Conservation (phyloP, 2,888 invertebrate genomes). For the Esperia sulphurella region DNA sequence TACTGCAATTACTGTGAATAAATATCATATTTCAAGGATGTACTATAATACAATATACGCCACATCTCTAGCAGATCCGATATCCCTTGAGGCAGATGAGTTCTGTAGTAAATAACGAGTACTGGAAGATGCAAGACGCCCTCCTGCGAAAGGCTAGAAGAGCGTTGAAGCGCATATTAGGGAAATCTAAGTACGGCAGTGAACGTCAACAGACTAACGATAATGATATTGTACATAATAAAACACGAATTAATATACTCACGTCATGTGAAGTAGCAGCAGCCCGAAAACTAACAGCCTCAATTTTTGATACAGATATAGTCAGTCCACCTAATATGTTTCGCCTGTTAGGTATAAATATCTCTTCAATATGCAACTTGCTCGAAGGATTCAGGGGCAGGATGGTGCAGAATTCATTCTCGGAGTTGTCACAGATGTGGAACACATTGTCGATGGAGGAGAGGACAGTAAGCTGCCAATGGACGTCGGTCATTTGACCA, state of each 20-base stretch:
- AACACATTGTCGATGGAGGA: constrained; percentile 41
- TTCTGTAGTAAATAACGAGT: too few species aligned
- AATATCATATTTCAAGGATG: too few species aligned
- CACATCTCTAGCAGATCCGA: too few species aligned
- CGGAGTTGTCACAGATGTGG: constrained; percentile 54
- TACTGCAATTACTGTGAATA: too few species aligned
- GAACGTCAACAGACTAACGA: too few species aligned
- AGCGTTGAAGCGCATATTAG: too few species aligned
- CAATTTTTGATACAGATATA: constrained; percentile 44
- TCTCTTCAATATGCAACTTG: constrained; percentile 57
- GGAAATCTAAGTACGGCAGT: too few species aligned
- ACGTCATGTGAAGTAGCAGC: constrained; percentile 52
- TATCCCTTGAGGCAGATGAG: too few species aligned
- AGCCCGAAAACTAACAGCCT: constrained; percentile 53
- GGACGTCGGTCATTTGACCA: constrained; percentile 27
- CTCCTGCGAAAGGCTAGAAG: too few species aligned
- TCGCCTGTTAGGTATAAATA: constrained; percentile 60
- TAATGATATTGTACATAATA: too few species aligned
- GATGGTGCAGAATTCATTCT: constrained; percentile 36
- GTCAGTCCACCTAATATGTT: constrained; percentile 62
- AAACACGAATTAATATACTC: constrained; percentile 19
- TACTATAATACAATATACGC: too few species aligned
- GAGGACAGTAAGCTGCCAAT: constrained; percentile 60
- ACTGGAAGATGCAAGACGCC: too few species aligned
- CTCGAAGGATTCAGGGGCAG: constrained; percentile 29